phyloP scores from a whole-genome alignment of 2,888 invertebrate genomes.

The Synergus japonicus region DNA sequence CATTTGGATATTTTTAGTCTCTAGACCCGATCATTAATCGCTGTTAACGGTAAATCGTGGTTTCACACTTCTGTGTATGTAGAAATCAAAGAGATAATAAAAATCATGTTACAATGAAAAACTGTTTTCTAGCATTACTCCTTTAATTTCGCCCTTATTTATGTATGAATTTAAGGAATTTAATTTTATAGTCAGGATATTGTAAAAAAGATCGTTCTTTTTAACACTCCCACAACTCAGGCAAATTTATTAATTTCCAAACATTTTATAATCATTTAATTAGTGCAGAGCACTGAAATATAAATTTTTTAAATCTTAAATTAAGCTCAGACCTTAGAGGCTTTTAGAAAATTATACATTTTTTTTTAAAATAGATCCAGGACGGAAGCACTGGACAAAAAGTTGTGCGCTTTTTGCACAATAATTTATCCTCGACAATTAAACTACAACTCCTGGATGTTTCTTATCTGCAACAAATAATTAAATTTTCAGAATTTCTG shows the following conservation, averaged over 20 bases:
- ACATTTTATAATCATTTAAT: neutral
- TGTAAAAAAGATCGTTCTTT: neutral
- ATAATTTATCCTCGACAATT: conserved; percentile 38
- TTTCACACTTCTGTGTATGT: conserved; percentile 64
- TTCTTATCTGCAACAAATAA: conserved; percentile 71
- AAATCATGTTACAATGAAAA: conserved; percentile 58
- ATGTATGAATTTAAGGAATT: neutral
- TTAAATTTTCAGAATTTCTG: conserved; percentile 4
- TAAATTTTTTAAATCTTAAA: neutral
- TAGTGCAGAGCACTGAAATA: neutral
- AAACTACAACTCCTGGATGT: conserved; percentile 72
- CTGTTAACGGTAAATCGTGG: conserved; percentile 61
- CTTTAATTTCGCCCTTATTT: no score
- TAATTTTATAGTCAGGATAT: neutral
- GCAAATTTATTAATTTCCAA: neutral
- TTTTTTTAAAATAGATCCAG: neutral
- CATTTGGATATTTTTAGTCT: conserved; percentile 52
- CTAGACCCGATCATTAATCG: conserved; percentile 59
- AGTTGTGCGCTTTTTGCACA: neutral
- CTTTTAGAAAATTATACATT: neutral
- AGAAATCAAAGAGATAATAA: conserved; percentile 65
- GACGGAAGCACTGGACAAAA: neutral
- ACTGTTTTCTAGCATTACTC: neutral
- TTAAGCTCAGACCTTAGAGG: neutral
- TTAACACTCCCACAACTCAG: neutral